Evolutionary conservation across 2,113 vertebrate species (phyloP).

Genomic region (Antechinus stuartii): DNA sequence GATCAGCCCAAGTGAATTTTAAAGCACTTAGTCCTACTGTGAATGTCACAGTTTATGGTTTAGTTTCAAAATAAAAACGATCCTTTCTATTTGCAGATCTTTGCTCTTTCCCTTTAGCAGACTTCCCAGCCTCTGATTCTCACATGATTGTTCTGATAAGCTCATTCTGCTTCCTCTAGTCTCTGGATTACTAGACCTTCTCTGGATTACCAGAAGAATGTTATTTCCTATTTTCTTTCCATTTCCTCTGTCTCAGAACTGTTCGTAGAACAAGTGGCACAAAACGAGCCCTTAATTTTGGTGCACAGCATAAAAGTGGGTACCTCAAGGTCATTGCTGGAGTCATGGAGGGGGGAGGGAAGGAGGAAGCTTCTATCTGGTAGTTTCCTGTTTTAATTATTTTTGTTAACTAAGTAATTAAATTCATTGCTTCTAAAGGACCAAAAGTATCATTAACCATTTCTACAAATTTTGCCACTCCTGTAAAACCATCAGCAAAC

Average conservation of each 20-base stretch:
- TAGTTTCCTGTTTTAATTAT: not conserved
- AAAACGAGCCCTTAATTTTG: not conserved
- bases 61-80: not conserved
- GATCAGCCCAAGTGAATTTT: not conserved
- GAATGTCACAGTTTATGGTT: not conserved
- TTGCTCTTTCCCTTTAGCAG: not conserved
- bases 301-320: not conserved
- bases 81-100: not conserved
- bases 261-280: not conserved
- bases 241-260: not conserved
- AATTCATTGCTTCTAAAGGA: not conserved
- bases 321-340: not conserved
- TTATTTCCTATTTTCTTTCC: rapidly evolving
- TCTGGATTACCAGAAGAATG: not conserved
- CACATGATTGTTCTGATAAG: not conserved
- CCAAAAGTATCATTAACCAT: not conserved
- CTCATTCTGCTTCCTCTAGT: not conserved
- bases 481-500: not conserved
- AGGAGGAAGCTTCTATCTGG: not conserved
- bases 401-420: not conserved
- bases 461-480: not conserved
- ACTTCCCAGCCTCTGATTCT: not conserved
- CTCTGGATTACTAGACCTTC: rapidly evolving
- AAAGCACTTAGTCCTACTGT: not conserved
- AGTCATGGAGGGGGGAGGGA: no score